These are phyloP conservation scores for Cyphomyrus plagiostoma DNA, from an alignment of 2,113 vertebrate genomes.

Conservation along the genomic window DNA sequence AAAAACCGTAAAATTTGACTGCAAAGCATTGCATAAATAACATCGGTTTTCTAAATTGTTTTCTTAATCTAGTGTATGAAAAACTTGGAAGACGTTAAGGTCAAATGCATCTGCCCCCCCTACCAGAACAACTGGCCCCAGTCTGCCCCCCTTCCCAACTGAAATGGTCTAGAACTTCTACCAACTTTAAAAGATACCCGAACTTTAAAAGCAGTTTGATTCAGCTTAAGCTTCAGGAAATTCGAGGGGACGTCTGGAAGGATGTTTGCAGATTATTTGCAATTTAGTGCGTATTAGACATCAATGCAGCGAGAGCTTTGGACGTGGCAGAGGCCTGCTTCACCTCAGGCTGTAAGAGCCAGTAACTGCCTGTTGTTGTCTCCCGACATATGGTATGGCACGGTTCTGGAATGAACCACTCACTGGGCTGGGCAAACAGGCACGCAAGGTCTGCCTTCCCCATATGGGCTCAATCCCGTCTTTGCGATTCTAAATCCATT, in stretches of 20 bases:
- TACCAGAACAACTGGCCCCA: background rate
- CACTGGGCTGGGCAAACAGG: conserved; percentile 39
- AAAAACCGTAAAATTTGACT: background rate
- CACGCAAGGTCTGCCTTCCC: conserved; percentile 31
- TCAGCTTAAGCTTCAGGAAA: conserved; percentile 69
- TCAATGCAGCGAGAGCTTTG: conserved; percentile 52
- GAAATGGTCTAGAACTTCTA: background rate
- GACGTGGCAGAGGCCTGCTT: conserved; percentile 46
- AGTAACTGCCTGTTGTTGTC: conserved; percentile 51
- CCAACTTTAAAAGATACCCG: conserved; percentile 56
- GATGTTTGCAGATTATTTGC: conserved; percentile 67
- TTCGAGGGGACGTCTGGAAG: conserved; percentile 68
- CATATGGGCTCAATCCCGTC: conserved; percentile 9
- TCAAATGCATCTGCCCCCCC: background rate
- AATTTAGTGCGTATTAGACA: conserved; percentile 68
- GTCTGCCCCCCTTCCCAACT: background rate
- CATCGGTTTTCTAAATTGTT: background rate
- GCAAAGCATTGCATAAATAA: background rate
- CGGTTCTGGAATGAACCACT: conserved; percentile 42
- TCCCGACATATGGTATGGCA: conserved; percentile 43
- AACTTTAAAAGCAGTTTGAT: conserved; percentile 65
- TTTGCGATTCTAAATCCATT: conserved; percentile 21
- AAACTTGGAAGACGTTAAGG: background rate
- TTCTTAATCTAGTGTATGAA: background rate
- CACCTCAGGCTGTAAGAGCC: conserved; percentile 58